phyloP scores from a whole-genome alignment of 2,888 invertebrate genomes.

The Pegoplata infirma region DNA sequence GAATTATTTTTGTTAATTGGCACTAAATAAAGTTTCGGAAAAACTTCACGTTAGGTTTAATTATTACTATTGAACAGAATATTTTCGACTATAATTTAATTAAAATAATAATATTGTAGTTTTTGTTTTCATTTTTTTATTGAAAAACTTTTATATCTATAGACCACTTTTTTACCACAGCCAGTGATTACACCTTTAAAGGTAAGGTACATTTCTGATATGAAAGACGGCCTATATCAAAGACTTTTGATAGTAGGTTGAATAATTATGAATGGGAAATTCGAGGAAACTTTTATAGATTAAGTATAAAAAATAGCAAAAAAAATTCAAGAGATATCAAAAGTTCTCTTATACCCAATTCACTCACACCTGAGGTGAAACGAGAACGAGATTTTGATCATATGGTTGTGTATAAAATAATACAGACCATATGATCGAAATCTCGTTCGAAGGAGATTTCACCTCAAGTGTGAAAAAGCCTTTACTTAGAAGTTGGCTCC shows the following conservation, averaged over 20 bases:
- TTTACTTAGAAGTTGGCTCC: too few relatives aligned
- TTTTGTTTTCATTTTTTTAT: not conserved
- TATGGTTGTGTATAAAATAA: too few relatives aligned
- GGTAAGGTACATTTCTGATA: conserved; percentile 17
- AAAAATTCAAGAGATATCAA: too few relatives aligned
- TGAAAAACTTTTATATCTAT: conserved; percentile 19
- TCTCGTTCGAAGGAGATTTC: too few relatives aligned
- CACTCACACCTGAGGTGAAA: too few relatives aligned
- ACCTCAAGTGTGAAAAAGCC: too few relatives aligned
- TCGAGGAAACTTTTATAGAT: too few relatives aligned
- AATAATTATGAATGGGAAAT: too few relatives aligned
- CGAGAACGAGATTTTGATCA: too few relatives aligned
- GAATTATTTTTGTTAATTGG: conserved; percentile 11
- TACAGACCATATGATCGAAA: too few relatives aligned
- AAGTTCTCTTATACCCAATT: too few relatives aligned
- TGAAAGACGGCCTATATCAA: conserved; percentile 24
- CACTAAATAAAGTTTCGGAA: conserved; percentile 21
- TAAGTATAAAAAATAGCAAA: too few relatives aligned
- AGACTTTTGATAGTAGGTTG: not conserved
- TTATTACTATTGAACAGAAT: conserved; percentile 28
- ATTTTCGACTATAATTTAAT: conserved; percentile 9
- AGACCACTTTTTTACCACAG: not conserved
- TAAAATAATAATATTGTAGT: not conserved
- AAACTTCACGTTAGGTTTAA: conserved; percentile 34
- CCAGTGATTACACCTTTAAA: conserved; percentile 28